A percentile compares a stretch with the other conserved stretches of the same genome.
Conservation (phyloP, 2,888 invertebrate genomes). For the Cantharis rufa region DNA sequence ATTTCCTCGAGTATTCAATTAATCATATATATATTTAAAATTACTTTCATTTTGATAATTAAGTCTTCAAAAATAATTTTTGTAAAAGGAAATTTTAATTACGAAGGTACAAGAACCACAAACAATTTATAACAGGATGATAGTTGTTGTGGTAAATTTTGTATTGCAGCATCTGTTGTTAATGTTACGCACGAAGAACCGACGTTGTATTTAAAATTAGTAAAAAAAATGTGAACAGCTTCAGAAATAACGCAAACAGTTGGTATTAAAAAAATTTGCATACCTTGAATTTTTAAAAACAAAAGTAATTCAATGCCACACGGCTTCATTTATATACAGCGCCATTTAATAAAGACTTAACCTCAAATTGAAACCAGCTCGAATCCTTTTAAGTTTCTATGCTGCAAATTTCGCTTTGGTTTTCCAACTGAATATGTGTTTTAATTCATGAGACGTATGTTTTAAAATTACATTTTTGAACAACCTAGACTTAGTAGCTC, state of each 20-base stretch:
- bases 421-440: not conserved
- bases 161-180: not conserved
- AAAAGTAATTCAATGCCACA: not conserved
- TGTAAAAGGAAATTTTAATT: not conserved
- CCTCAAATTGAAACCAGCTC: not conserved
- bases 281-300: not conserved
- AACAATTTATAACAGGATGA: constrained; percentile 5
- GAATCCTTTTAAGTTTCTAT: not conserved
- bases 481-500: not conserved
- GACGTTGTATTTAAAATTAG: not conserved
- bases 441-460: not conserved
- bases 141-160: constrained; percentile 1
- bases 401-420: not conserved
- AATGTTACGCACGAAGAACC: constrained; percentile 3
- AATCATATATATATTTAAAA: not conserved
- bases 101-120: not conserved
- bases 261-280: not conserved
- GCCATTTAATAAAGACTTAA: not conserved
- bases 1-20: not conserved
- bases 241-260: not conserved
- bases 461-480: not conserved
- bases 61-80: not conserved
- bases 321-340: not conserved
- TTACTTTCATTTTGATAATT: not conserved
- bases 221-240: not conserved